Conservation (phyloP, 2,888 invertebrate genomes). For the Andrena bicolor region DNA sequence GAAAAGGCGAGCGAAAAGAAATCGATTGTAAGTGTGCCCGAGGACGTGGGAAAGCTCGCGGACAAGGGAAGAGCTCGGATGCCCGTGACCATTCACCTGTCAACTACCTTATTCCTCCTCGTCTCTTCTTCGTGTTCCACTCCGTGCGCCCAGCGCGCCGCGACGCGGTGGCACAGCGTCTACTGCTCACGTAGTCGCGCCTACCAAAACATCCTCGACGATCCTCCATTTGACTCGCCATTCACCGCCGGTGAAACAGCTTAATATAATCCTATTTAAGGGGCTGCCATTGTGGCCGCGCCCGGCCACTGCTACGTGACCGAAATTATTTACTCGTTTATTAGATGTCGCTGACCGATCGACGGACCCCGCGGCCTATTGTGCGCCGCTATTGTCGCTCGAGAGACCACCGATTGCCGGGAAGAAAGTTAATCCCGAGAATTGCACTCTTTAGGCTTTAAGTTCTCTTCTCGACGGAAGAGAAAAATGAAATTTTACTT, state of each 20-base stretch:
- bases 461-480: constrained; percentile 1
- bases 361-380: constrained; percentile 36
- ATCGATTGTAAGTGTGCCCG: constrained; percentile 55
- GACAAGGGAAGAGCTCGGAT: constrained; percentile 65
- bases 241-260: constrained; percentile 83
- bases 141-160: constrained; percentile 31
- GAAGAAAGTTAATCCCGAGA: neutral
- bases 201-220: constrained; percentile 84
- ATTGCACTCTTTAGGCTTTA: neutral
- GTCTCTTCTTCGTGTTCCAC: constrained; percentile 61
- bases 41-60: constrained; percentile 74
- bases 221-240: constrained; percentile 83
- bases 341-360: constrained; percentile 77
- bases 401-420: constrained; percentile 2
- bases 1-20: constrained; percentile 50
- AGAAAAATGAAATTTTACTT: neutral
- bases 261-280: constrained; percentile 85
- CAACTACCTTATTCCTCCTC: constrained; percentile 74
- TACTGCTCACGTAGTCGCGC: constrained; percentile 75
- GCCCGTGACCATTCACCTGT: constrained; percentile 83
- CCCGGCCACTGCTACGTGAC: constrained; percentile 80
- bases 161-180: constrained; percentile 70
- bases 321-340: constrained; percentile 85
- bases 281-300: constrained; percentile 74
- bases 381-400: constrained; percentile 24